Conservation (phyloP, 1,140 invertebrate species). For the Leptonema lineaticorne region DNA sequence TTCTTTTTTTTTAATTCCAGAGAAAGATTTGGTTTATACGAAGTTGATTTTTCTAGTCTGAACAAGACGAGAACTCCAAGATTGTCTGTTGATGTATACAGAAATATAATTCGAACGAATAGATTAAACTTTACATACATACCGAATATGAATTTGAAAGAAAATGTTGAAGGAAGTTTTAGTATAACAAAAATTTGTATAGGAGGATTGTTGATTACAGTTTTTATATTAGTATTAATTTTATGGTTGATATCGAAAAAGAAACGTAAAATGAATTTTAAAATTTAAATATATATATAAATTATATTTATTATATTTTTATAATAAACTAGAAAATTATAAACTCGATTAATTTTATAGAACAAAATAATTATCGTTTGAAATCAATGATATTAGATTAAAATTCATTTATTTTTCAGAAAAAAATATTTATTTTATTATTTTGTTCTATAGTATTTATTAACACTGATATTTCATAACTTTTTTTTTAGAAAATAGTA, state of each 20-base stretch:
- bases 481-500: too few relatives aligned
- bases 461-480: too few relatives aligned
- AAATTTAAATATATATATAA: too few relatives aligned
- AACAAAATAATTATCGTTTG: too few relatives aligned
- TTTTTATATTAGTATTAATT: neutral
- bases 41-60: constrained; percentile 70
- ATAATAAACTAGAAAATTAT: too few relatives aligned
- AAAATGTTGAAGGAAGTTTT: neutral
- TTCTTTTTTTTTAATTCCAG: constrained; percentile 49
- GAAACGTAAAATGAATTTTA: too few relatives aligned
- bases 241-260: too few relatives aligned
- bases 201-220: neutral
- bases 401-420: too few relatives aligned
- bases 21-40: constrained; percentile 71
- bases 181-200: neutral
- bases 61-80: constrained; percentile 65
- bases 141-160: neutral
- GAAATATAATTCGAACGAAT: constrained; percentile 52
- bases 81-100: constrained; percentile 62
- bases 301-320: neutral
- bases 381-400: too few relatives aligned
- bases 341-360: too few relatives aligned
- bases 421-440: too few relatives aligned
- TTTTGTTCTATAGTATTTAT: too few relatives aligned
- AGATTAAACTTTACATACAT: constrained; percentile 16